Evolutionary conservation across 2,888 invertebrate species (phyloP), one percentile per base, ranked within the genome.

Genomic region (Embidobia sp.): DNA sequence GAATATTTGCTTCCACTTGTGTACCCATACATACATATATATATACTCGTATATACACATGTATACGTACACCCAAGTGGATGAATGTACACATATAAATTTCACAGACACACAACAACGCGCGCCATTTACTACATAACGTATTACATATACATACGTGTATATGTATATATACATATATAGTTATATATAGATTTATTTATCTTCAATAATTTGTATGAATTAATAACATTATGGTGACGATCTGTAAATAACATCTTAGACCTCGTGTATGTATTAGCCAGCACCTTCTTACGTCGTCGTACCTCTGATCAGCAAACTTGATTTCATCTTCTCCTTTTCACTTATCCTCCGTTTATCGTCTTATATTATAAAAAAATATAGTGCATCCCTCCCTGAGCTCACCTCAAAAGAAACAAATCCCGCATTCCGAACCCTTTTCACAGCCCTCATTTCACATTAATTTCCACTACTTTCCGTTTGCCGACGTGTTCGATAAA

Each of bases 391-490:
- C 86, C 85, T 87, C 84, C 85, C 85, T 85, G 87, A 87, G 87
- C 85, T 85, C 84, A 80, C 80, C 57, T 61, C 74, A 16, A 57
- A 66, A 66, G 29, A 69, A 79, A 55, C 42, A 63, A 70, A 77
- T 67, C 57, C 53, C 48, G 77, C 79, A 77, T 78, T 79, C 78
- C 53, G 63, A 77, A 78, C 78, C 74, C 74, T 83, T 84, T 82
- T 89, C 89, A 89, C 89, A 89, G 89, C 89, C 89, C 88, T 88
- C 85, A 83, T 86, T 86, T 87, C 85, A 84, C 75, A 77, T 61
- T 48, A 66, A 55, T 64, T 63, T 63, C 26, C 40, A 42, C 63
- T 66, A 77, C 46, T 81, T 78, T 69, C 72, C 57, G 35, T 44
- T 72, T 69, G 66, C 64, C 76, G 48, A 61, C 67, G 67, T 69